Conservation (phyloP, 2,797 vertebrate genomes). For the Cyprinodon diabolis region DNA sequence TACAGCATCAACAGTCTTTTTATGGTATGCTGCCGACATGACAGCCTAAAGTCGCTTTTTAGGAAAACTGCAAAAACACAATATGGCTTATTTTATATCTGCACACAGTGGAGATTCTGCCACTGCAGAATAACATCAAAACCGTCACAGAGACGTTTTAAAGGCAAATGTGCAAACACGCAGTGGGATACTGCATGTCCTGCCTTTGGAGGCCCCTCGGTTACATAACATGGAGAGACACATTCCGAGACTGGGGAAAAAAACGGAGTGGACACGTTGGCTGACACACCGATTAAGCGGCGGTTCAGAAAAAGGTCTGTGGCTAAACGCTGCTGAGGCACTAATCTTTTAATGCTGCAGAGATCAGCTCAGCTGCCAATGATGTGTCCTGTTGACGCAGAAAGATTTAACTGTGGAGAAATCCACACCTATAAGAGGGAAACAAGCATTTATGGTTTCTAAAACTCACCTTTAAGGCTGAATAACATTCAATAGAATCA, state of each 20-base stretch:
- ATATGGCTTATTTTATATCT: neutral
- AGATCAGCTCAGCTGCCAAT: slow-evolving; percentile 5
- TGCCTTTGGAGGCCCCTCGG: slow-evolving; percentile 27
- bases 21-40: slow-evolving; percentile 9
- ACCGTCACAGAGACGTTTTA: neutral
- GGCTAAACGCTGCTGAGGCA: slow-evolving; percentile 3
- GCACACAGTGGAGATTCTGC: neutral
- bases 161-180: slow-evolving; percentile 4
- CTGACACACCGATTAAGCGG: slow-evolving; percentile 16
- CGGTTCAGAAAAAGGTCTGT: neutral
- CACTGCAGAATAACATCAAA: neutral
- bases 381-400: slow-evolving; percentile 7
- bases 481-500: neutral
- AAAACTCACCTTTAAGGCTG: neutral
- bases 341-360: neutral
- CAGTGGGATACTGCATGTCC: slow-evolving; percentile 21
- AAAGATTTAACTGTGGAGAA: neutral
- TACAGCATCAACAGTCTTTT: neutral
- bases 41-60: neutral
- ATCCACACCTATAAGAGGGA: neutral
- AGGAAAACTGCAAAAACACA: slow-evolving; percentile 1
- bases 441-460: neutral
- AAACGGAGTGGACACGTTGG: slow-evolving; percentile 13
- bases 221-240: slow-evolving; percentile 53
- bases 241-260: slow-evolving; percentile 26